phyloP scores from a whole-genome alignment of 2,888 invertebrate genomes.

The Parelbella ahira region DNA sequence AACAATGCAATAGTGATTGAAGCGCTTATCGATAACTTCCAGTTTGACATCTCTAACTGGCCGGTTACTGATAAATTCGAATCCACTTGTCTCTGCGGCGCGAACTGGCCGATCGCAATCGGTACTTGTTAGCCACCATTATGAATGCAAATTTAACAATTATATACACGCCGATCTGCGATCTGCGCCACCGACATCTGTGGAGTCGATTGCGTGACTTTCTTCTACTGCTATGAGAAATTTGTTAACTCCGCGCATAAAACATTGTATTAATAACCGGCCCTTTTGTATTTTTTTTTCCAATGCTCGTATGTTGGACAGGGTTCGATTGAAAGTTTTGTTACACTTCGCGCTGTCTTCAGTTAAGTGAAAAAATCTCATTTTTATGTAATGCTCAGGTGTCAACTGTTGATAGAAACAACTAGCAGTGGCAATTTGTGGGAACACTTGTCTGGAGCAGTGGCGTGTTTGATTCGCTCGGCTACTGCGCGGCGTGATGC shows the following conservation, averaged over 20 bases:
- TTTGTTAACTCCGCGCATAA: slow-evolving; percentile 40
- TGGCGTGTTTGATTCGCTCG: slow-evolving; percentile 21
- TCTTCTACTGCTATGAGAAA: slow-evolving; percentile 38
- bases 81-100: slow-evolving; percentile 61
- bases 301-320: too few relatives aligned
- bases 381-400: too few relatives aligned
- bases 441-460: slow-evolving; percentile 26
- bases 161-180: slow-evolving; percentile 48
- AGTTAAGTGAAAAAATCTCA: too few relatives aligned
- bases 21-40: slow-evolving; percentile 12
- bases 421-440: slow-evolving; percentile 18
- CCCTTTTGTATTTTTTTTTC: slow-evolving; percentile 1
- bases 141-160: slow-evolving; percentile 73
- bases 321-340: too few relatives aligned
- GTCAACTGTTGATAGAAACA: too few relatives aligned
- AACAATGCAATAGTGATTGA: too few relatives aligned
- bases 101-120: slow-evolving; percentile 68
- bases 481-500: slow-evolving; percentile 43
- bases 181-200: slow-evolving; percentile 43
- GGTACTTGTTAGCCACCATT: slow-evolving; percentile 65
- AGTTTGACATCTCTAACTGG: slow-evolving; percentile 10
- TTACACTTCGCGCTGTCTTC: too few relatives aligned
- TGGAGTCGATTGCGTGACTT: slow-evolving; percentile 49
- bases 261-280: slow-evolving; percentile 1
- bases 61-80: slow-evolving; percentile 25